Percentiles rank a stretch among this genome's conserved stretches.
Conservation (phyloP, 1,140 invertebrate species). For the Magallana gigas region DNA sequence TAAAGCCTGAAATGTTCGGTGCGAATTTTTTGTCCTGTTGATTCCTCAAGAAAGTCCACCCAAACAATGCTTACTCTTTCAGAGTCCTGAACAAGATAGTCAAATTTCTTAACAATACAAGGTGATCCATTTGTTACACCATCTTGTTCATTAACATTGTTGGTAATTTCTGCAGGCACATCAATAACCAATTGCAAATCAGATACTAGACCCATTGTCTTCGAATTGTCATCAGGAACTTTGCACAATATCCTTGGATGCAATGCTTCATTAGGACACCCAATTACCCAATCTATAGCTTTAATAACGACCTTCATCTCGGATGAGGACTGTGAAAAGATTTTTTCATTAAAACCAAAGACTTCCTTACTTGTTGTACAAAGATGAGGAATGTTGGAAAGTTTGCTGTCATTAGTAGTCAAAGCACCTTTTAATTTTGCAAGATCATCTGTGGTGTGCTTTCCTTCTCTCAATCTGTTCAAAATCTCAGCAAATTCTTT, state of each 20-base stretch:
- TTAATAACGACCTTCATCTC: neutral
- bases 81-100: constrained; percentile 36
- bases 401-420: neutral
- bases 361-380: neutral
- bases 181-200: too few species aligned
- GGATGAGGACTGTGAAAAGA: neutral
- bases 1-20: constrained; percentile 54
- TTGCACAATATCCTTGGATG: neutral
- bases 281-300: constrained; percentile 10
- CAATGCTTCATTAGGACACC: neutral
- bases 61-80: constrained; percentile 50
- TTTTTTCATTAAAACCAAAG: neutral
- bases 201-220: neutral
- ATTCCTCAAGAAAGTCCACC: constrained; percentile 48
- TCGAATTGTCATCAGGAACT: neutral
- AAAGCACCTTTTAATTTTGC: neutral
- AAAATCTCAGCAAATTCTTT: constrained; percentile 52
- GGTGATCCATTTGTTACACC: constrained; percentile 59
- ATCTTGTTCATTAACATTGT: constrained; percentile 54
- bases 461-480: constrained; percentile 55
- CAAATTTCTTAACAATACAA: constrained; percentile 46
- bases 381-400: neutral
- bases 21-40: constrained; percentile 41
- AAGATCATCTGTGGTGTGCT: constrained; percentile 49
- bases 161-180: neutral